phyloP scores from a whole-genome alignment of 2,888 invertebrate genomes.

The Charanyca ferruginea region DNA sequence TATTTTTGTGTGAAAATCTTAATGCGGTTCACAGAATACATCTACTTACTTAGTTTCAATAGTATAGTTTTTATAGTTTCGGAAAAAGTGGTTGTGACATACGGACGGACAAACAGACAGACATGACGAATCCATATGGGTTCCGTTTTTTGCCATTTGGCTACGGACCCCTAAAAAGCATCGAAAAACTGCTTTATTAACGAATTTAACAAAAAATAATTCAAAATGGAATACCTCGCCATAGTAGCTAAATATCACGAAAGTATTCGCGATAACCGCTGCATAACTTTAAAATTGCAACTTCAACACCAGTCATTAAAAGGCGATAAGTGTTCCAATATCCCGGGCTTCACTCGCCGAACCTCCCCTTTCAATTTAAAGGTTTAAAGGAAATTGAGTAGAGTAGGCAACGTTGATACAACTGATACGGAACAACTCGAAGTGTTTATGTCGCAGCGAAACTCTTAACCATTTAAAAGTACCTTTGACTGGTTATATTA shows the following conservation, averaged over 20 bases:
- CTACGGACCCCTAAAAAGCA: too few species aligned
- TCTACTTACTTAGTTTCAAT: too few species aligned
- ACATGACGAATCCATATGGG: too few species aligned
- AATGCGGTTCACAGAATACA: too few species aligned
- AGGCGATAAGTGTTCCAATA: constrained; percentile 56
- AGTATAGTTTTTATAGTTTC: too few species aligned
- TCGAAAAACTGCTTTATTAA: constrained; percentile 1
- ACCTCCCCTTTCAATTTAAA: constrained; percentile 61
- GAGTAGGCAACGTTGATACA: constrained; percentile 46
- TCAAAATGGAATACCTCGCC: neutral
- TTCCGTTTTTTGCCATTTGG: too few species aligned
- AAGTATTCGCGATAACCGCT: constrained; percentile 17
- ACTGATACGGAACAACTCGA: constrained; percentile 46
- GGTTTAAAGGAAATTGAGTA: constrained; percentile 63
- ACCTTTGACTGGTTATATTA: too few species aligned
- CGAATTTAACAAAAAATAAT: constrained; percentile 2
- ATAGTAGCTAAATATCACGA: neutral
- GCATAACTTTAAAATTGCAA: constrained; percentile 48
- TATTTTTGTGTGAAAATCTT: too few species aligned
- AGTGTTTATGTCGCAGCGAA: too few species aligned
- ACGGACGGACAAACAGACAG: too few species aligned
- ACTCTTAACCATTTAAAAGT: too few species aligned
- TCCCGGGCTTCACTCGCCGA: constrained; percentile 26
- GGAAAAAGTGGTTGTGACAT: too few species aligned
- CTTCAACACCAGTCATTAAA: constrained; percentile 35